Percentiles rank a stretch among this genome's conserved stretches.
phyloP scores from a whole-genome alignment of 2,888 invertebrate species.

The Dichetophora obliterata region DNA sequence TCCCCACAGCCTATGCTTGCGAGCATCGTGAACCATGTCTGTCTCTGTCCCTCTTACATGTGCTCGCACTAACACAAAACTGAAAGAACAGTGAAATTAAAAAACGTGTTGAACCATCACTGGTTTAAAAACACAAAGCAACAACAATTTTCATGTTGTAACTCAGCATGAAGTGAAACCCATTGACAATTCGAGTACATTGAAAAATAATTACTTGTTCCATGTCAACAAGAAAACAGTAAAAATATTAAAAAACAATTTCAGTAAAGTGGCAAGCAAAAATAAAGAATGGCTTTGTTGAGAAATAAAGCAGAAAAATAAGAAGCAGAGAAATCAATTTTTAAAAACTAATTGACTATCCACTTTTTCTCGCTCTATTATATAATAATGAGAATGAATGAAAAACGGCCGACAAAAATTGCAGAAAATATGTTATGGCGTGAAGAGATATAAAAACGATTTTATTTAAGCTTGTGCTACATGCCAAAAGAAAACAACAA shows the following conservation, averaged over 20 bases:
- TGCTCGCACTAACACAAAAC: too few relatives aligned
- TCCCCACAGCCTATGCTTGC: too few relatives aligned
- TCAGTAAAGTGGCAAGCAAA: neutral
- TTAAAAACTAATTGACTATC: slow-evolving; percentile 26
- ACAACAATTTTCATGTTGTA: slow-evolving; percentile 1
- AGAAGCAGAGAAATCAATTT: neutral
- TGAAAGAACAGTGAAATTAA: too few relatives aligned
- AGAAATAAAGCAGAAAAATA: neutral
- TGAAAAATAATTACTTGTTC: slow-evolving; percentile 32
- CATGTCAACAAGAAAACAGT: slow-evolving; percentile 9
- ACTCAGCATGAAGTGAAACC: neutral
- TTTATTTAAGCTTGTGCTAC: too few relatives aligned
- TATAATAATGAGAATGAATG: neutral
- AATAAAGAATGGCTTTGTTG: neutral
- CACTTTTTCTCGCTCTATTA: neutral
- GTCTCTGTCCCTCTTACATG: too few relatives aligned
- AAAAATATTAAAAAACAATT: too few relatives aligned
- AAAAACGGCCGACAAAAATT: neutral
- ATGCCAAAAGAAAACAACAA: too few relatives aligned
- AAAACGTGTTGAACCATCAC: too few relatives aligned
- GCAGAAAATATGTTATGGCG: too few relatives aligned
- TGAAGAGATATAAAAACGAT: too few relatives aligned
- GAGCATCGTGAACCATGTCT: too few relatives aligned
- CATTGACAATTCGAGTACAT: neutral
- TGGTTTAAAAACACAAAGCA: neutral